Evolutionary conservation across 2,113 vertebrate species (phyloP).

Genomic region (Papio anubis): DNA sequence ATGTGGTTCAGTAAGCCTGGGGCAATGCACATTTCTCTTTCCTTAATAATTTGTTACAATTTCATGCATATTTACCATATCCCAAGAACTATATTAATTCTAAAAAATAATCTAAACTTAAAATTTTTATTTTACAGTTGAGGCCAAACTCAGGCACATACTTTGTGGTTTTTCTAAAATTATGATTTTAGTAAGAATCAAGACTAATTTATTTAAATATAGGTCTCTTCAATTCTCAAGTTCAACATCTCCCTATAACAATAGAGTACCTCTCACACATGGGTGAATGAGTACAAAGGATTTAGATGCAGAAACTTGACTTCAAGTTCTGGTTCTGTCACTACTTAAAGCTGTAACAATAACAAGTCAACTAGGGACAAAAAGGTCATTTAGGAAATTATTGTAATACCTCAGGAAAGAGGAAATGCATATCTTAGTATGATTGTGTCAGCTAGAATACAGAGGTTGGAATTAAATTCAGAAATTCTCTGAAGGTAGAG

Average conservation of each 20-base stretch:
- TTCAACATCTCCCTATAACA: neutral
- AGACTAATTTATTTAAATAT: neutral
- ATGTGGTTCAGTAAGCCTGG: neutral
- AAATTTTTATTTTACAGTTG: neutral
- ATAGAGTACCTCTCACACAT: neutral
- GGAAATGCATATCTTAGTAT: neutral
- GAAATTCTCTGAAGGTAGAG: neutral
- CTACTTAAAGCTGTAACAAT: neutral
- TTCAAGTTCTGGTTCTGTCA: neutral
- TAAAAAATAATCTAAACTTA: neutral
- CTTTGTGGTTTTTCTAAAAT: conserved; percentile 37
- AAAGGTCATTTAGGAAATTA: neutral
- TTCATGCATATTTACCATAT: neutral
- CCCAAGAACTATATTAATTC: neutral
- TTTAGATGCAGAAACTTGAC: neutral
- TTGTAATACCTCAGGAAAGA: neutral
- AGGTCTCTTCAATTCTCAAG: neutral
- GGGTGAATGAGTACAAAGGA: neutral
- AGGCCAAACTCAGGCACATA: neutral
- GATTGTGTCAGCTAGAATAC: neutral
- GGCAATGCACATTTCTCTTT: neutral
- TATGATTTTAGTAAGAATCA: neutral
- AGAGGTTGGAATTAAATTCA: neutral
- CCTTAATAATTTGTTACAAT: conserved; percentile 4
- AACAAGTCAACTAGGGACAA: neutral